These are phyloP conservation scores for Aulostomus chinensis DNA, from an alignment of 2,797 vertebrate species.

Conservation along the genomic window DNA sequence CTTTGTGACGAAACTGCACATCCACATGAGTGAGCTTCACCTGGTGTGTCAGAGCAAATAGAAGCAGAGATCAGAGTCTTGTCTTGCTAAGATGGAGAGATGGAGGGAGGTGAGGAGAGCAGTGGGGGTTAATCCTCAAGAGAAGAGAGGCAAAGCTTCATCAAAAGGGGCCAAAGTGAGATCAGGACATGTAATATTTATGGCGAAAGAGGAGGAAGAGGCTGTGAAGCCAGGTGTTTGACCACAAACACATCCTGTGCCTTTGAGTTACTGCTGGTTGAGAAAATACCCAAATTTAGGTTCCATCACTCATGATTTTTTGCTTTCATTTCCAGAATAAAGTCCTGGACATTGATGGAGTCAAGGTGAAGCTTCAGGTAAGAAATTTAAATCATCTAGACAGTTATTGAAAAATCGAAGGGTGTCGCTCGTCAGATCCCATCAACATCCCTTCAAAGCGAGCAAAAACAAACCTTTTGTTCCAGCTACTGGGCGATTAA, in stretches of 20 bases:
- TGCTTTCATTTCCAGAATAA: constrained; percentile 88
- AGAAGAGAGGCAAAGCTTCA: constrained; percentile 34
- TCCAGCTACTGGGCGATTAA: too few species aligned
- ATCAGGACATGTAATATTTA: constrained; percentile 61
- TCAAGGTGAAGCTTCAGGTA: constrained; percentile 96
- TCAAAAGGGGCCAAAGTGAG: constrained; percentile 39
- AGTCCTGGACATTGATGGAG: constrained; percentile 90
- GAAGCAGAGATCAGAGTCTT: constrained; percentile 37
- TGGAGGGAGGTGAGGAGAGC: constrained; percentile 6
- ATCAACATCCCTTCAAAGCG: too few species aligned
- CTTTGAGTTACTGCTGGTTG: not conserved
- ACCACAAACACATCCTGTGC: constrained; percentile 14
- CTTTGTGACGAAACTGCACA: not conserved
- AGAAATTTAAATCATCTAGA: constrained; percentile 3
- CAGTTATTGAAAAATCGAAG: not conserved
- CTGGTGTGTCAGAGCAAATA: constrained; percentile 20
- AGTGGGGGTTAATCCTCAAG: constrained; percentile 41
- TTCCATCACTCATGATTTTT: constrained; percentile 27
- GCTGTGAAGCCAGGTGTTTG: constrained; percentile 25
- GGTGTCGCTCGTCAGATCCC: too few species aligned
- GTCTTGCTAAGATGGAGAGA: constrained; percentile 10
- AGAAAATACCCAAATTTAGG: constrained; percentile 7
- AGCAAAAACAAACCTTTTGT: too few species aligned
- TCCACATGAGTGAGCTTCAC: constrained; percentile 12
- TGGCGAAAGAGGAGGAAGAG: constrained; percentile 7